Conservation (phyloP, 2,888 invertebrate species). For the Amphipoea lucens region DNA sequence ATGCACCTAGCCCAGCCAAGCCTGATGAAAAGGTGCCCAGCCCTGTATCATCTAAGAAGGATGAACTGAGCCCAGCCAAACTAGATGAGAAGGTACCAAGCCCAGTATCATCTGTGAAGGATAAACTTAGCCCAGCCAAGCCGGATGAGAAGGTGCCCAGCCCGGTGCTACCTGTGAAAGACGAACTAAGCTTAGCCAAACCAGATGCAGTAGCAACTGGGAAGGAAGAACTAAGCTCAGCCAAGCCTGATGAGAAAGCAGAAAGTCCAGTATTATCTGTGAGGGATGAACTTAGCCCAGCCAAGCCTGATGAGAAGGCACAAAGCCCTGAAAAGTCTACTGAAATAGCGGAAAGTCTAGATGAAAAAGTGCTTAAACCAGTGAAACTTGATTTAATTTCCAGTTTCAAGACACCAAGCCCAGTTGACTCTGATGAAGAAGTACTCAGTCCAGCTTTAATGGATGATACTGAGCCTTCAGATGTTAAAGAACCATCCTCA, state of each 20-base stretch:
- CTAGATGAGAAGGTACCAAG: neutral
- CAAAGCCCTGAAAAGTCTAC: neutral
- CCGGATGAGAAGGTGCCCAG: neutral
- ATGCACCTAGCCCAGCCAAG: neutral
- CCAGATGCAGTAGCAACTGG: conserved; percentile 26
- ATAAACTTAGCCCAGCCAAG: neutral
- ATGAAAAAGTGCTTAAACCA: conserved; percentile 24
- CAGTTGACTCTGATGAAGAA: conserved; percentile 47
- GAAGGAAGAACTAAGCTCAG: neutral
- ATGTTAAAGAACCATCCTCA: neutral
- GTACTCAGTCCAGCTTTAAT: conserved; percentile 33
- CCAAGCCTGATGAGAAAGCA: neutral
- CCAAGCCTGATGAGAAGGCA: no score
- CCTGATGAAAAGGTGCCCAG: neutral
- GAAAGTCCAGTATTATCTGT: neutral
- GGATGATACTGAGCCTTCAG: conserved; percentile 20
- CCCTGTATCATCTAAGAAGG: conserved; percentile 5
- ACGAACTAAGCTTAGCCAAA: neutral
- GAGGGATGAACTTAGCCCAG: neutral
- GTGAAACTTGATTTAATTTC: conserved; percentile 27
- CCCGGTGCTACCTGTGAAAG: neutral
- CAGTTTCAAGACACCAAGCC: conserved; percentile 47
- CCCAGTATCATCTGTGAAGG: neutral
- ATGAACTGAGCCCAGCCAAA: neutral
- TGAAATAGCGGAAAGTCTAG: neutral